A percentile compares a stretch with the other conserved stretches of the same genome.
Conservation (phyloP, 1,140 invertebrate genomes). For the Ooceraea biroi region DNA sequence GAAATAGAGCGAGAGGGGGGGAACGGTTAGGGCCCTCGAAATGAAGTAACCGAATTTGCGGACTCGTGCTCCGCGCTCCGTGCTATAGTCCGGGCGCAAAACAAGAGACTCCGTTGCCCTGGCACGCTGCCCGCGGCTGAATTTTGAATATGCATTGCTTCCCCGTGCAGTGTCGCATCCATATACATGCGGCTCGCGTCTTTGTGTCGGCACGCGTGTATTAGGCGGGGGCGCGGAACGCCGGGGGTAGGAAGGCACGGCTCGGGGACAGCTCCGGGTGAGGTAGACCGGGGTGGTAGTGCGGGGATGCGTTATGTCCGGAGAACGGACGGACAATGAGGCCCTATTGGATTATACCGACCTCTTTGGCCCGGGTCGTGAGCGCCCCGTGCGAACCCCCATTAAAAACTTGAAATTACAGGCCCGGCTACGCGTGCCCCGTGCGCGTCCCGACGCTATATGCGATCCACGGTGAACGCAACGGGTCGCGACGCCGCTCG, state of each 20-base stretch:
- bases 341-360: constrained; percentile 82
- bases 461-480: not conserved
- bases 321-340: constrained; percentile 82
- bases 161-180: constrained; percentile 76
- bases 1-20: constrained; percentile 26
- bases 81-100: constrained; percentile 80
- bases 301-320: constrained; percentile 65
- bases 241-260: not conserved
- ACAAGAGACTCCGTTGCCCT: constrained; percentile 80
- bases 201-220: constrained; percentile 70
- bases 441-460: not conserved
- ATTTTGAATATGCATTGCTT: constrained; percentile 86
- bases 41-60: constrained; percentile 85
- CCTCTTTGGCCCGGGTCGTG: constrained; percentile 79
- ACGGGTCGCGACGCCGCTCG: constrained; percentile 6
- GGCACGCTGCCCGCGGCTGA: constrained; percentile 82
- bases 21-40: constrained; percentile 79
- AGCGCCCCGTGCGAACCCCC: constrained; percentile 79
- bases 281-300: not conserved
- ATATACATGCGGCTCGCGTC: constrained; percentile 72
- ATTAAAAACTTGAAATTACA: constrained; percentile 82
- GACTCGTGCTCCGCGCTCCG: constrained; percentile 80
- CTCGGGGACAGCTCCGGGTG: not conserved
- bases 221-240: constrained; percentile 46
- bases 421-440: constrained; percentile 25